Evolutionary conservation across 2,797 vertebrate genomes (phyloP).

Genomic region (Tenualosa ilisha): DNA sequence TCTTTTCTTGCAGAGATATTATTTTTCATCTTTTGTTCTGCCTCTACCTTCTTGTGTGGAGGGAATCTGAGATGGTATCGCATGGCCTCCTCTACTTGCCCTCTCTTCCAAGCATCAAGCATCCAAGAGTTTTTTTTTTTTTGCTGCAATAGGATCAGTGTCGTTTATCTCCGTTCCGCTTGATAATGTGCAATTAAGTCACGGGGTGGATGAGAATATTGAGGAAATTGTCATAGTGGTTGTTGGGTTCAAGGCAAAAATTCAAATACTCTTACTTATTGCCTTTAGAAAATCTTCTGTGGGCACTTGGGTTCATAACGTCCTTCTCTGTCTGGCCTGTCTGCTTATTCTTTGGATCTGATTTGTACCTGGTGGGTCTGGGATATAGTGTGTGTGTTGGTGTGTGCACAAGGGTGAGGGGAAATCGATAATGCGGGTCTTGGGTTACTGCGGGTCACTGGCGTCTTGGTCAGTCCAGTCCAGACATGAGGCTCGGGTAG

Average conservation of each 20-base stretch:
- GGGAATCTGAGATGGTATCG: background rate
- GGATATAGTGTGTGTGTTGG: background rate
- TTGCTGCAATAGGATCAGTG: background rate
- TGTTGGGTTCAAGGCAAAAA: background rate
- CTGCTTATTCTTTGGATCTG: background rate
- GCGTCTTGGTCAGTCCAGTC: constrained; percentile 7
- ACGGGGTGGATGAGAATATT: background rate
- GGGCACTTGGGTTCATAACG: background rate
- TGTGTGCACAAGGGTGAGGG: background rate
- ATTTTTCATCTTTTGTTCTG: constrained; percentile 3
- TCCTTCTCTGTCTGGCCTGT: background rate
- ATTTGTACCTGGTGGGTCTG: background rate
- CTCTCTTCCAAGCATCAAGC: background rate
- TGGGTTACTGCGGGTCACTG: constrained; percentile 15
- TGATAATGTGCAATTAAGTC: constrained; percentile 18
- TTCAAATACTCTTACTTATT: background rate
- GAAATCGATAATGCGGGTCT: constrained; percentile 5
- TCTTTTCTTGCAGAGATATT: background rate
- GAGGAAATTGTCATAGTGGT: background rate
- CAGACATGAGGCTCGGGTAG: constrained; percentile 22
- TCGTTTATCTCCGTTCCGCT: background rate
- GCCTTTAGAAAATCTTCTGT: background rate
- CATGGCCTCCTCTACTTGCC: background rate
- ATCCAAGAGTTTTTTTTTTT: too few species aligned
- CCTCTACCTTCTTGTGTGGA: background rate